A percentile compares a stretch with the other conserved stretches of the same genome.
Conservation (phyloP, 2,888 invertebrate genomes). For the Prosapia bicincta region DNA sequence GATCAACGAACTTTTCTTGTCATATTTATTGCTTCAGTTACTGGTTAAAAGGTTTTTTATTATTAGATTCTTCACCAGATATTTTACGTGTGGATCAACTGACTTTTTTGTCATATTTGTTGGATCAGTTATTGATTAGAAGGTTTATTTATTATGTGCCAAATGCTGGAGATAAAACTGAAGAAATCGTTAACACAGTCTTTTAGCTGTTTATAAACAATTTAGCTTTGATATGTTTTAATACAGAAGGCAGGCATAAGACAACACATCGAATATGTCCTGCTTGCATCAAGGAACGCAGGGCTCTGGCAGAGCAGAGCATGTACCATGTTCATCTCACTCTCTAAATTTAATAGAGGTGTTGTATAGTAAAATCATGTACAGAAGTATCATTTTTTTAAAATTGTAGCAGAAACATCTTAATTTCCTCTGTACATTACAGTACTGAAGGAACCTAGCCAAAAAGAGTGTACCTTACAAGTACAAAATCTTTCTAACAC, state of each 20-base stretch:
- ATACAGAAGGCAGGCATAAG: slow-evolving; percentile 8
- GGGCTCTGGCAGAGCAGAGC: slow-evolving; percentile 8
- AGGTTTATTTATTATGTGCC: slow-evolving; percentile 13
- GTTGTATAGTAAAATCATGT: slow-evolving; percentile 2
- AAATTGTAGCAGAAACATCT: not conserved
- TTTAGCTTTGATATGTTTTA: slow-evolving; percentile 8
- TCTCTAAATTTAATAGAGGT: slow-evolving; percentile 10
- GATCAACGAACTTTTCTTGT: not conserved
- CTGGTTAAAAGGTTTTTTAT: no score
- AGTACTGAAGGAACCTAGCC: not conserved
- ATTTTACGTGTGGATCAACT: no score
- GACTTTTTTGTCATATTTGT: no score
- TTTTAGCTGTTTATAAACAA: slow-evolving; percentile 10
- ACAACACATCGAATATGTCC: slow-evolving; percentile 10
- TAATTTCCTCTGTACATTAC: slow-evolving; percentile 5
- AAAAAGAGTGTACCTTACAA: slow-evolving; percentile 10
- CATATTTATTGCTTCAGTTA: slow-evolving; percentile 1
- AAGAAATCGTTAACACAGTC: slow-evolving; percentile 12
- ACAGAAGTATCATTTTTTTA: slow-evolving; percentile 3
- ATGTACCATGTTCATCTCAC: slow-evolving; percentile 2
- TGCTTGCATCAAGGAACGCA: slow-evolving; percentile 5
- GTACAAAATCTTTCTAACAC: slow-evolving; percentile 12
- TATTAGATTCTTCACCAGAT: no score
- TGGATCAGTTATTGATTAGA: not conserved
- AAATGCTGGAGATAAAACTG: slow-evolving; percentile 10